Conservation (phyloP, 1,140 invertebrate species). For the Vollenhovia emeryi region DNA sequence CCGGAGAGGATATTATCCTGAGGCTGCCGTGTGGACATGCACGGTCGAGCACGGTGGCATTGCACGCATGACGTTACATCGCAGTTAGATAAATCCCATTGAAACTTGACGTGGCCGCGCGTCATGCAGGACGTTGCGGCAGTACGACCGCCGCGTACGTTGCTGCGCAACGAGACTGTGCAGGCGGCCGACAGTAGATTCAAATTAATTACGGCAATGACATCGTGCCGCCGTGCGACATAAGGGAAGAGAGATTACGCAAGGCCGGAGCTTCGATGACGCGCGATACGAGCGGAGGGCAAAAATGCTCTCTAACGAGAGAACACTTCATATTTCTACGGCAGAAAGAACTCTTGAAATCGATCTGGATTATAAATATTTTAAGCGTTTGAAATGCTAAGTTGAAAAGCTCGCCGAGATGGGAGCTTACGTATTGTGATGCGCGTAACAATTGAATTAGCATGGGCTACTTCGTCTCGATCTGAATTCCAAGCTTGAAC, state of each 20-base stretch:
- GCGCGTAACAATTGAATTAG: background rate
- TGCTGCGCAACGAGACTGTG: slow-evolving; percentile 9
- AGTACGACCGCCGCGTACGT: background rate
- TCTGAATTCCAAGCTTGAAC: background rate
- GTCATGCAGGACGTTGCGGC: slow-evolving; percentile 14
- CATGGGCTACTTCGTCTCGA: background rate
- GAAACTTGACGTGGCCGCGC: slow-evolving; percentile 43
- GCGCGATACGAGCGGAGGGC: background rate
- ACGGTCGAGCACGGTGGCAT: slow-evolving; percentile 62
- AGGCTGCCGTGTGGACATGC: slow-evolving; percentile 43
- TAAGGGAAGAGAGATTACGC: background rate
- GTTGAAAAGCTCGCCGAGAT: background rate
- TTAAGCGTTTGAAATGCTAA: background rate
- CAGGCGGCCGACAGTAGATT: background rate
- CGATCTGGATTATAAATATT: background rate
- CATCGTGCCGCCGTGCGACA: background rate
- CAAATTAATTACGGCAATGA: slow-evolving; percentile 46
- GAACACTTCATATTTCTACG: background rate
- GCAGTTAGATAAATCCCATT: slow-evolving; percentile 59
- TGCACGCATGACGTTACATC: slow-evolving; percentile 60
- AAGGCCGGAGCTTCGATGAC: slow-evolving; percentile 17
- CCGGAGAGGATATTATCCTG: slow-evolving; percentile 1
- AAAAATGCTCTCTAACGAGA: background rate
- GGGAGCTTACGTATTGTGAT: background rate
- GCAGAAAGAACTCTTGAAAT: background rate